Conservation (phyloP, 2,113 vertebrate genomes). For the Talpa occidentalis region DNA sequence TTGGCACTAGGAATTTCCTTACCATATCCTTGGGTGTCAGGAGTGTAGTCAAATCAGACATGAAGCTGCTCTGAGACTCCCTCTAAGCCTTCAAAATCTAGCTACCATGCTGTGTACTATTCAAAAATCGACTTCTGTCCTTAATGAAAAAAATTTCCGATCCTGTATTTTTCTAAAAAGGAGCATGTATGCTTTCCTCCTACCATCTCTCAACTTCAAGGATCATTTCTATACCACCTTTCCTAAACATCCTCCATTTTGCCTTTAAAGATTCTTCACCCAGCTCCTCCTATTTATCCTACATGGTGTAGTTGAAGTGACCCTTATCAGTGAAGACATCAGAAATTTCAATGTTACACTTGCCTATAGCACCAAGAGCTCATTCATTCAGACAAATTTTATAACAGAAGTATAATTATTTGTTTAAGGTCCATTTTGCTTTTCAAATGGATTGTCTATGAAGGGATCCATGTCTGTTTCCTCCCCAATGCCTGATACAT, state of each 20-base stretch:
- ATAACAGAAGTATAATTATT: not conserved
- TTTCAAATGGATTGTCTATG: not conserved
- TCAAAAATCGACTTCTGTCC: not conserved
- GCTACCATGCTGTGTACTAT: not conserved
- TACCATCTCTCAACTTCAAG: not conserved
- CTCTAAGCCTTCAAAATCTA: not conserved
- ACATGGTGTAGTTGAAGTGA: not conserved
- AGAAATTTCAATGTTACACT: not conserved
- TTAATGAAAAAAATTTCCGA: not conserved
- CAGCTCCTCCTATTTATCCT: not conserved
- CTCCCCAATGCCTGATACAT: rapidly evolving
- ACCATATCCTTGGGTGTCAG: not conserved
- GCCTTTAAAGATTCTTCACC: not conserved
- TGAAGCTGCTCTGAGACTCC: not conserved
- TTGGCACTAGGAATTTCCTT: not conserved
- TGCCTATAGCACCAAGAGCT: not conserved
- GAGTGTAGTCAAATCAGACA: slow-evolving; percentile 22
- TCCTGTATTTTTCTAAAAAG: not conserved
- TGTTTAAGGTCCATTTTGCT: not conserved
- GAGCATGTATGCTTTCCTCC: not conserved
- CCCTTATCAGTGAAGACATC: not conserved
- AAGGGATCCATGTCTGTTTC: not conserved
- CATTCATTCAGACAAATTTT: not conserved
- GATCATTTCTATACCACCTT: not conserved
- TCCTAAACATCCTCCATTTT: not conserved